Conservation (phyloP, 2,113 vertebrate species). For the Alexandromys fortis region DNA sequence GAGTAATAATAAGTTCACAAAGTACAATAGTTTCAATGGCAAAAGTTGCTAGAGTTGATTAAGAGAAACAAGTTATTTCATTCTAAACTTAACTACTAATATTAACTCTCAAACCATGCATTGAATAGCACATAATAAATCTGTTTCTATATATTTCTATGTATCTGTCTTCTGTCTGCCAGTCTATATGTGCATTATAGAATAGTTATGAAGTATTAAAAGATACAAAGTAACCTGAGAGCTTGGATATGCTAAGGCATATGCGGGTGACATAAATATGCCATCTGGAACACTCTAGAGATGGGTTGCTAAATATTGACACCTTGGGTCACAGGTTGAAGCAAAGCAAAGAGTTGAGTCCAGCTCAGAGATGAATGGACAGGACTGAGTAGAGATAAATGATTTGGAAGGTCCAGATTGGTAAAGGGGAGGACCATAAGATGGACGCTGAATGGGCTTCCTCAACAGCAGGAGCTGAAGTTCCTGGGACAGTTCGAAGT, state of each 20-base stretch:
- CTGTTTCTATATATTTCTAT: neutral
- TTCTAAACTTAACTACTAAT: neutral
- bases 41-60: neutral
- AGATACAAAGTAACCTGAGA: neutral
- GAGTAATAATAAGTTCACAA: neutral
- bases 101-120: too few relatives aligned
- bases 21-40: neutral
- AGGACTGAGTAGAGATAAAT: neutral
- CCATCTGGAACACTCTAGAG: neutral
- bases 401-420: neutral
- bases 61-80: neutral
- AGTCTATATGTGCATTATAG: neutral
- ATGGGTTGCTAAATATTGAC: neutral
- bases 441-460: neutral
- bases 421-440: neutral
- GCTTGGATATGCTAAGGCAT: neutral
- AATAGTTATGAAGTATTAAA: neutral
- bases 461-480: neutral
- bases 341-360: neutral
- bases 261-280: neutral
- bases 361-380: neutral
- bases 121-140: neutral
- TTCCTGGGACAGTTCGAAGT: neutral
- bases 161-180: neutral
- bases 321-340: neutral